phyloP scores from a whole-genome alignment of 92 coral and sea anemone species.

The Actinernus sp. region DNA sequence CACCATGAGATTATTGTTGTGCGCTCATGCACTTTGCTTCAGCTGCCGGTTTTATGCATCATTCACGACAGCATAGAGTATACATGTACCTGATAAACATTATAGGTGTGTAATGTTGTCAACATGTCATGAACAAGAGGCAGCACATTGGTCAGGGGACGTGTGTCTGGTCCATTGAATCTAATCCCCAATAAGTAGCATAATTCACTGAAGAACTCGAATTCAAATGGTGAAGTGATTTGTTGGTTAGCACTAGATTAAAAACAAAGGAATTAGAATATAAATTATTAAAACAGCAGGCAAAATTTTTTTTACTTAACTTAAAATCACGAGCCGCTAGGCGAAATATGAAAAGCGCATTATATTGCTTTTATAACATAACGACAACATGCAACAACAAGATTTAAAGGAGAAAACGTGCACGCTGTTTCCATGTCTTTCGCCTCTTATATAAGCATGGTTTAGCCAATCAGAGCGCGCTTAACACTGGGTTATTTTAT shows the following conservation, averaged over 20 bases:
- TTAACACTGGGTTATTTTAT: no score
- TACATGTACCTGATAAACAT: slow-evolving; percentile 75
- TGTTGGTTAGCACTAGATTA: slow-evolving; percentile 14
- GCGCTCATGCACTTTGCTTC: no score
- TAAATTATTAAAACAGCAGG: neutral
- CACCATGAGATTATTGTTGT: no score
- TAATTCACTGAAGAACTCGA: slow-evolving; percentile 76
- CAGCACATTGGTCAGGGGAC: neutral
- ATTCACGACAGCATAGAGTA: no score
- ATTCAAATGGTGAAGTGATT: slow-evolving; percentile 54
- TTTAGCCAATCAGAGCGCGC: no score
- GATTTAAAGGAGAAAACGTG: no score
- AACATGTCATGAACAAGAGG: slow-evolving; percentile 47
- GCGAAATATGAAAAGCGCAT: no score
- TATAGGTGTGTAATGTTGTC: slow-evolving; percentile 43
- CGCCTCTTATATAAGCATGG: no score
- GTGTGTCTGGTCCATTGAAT: neutral
- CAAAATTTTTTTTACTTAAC: neutral
- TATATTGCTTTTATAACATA: no score
- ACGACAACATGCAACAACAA: no score
- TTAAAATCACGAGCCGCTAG: no score
- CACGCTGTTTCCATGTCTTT: no score
- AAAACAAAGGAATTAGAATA: neutral
- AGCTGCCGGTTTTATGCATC: neutral
- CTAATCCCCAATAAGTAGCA: slow-evolving; percentile 50